phyloP scores from a whole-genome alignment of 2,888 invertebrate genomes.

The Germaria angustata region DNA sequence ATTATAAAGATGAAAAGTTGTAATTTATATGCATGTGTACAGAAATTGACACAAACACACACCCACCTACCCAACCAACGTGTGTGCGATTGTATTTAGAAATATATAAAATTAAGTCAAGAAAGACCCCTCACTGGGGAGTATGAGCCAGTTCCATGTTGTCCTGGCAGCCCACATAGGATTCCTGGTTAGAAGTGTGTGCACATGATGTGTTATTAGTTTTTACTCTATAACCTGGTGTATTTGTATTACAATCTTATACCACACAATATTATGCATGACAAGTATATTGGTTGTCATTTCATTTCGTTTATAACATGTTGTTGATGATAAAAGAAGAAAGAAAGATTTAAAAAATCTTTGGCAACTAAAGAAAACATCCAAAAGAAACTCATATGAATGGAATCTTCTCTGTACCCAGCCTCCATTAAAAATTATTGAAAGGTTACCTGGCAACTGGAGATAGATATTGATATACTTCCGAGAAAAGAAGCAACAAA shows the following conservation, averaged over 20 bases:
- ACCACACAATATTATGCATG: slow-evolving; percentile 56
- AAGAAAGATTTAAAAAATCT: slow-evolving; percentile 31
- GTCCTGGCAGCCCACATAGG: background rate
- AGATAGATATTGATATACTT: slow-evolving; percentile 26
- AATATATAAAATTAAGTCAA: slow-evolving; percentile 56
- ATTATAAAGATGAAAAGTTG: slow-evolving; percentile 51
- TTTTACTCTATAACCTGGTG: slow-evolving; percentile 17
- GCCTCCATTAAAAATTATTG: slow-evolving; percentile 32
- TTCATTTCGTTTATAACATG: slow-evolving; percentile 21
- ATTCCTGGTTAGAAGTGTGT: background rate
- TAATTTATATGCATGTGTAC: slow-evolving; percentile 40
- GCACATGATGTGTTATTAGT: slow-evolving; percentile 58
- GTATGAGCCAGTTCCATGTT: background rate
- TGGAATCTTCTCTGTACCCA: slow-evolving; percentile 20
- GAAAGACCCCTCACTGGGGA: slow-evolving; percentile 45
- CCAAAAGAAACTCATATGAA: background rate
- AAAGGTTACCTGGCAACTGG: slow-evolving; percentile 44
- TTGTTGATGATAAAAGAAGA: slow-evolving; percentile 3
- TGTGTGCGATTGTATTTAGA: background rate
- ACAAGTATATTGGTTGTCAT: slow-evolving; percentile 60
- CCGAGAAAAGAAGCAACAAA: background rate
- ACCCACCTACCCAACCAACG: background rate
- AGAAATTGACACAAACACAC: background rate
- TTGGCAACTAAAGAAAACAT: slow-evolving; percentile 15
- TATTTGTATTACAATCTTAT: slow-evolving; percentile 21